Percentiles rank a stretch among this genome's conserved stretches.
Evolutionary conservation across 2,888 invertebrate species (phyloP).

Genomic region (Emmelina monodactyla): DNA sequence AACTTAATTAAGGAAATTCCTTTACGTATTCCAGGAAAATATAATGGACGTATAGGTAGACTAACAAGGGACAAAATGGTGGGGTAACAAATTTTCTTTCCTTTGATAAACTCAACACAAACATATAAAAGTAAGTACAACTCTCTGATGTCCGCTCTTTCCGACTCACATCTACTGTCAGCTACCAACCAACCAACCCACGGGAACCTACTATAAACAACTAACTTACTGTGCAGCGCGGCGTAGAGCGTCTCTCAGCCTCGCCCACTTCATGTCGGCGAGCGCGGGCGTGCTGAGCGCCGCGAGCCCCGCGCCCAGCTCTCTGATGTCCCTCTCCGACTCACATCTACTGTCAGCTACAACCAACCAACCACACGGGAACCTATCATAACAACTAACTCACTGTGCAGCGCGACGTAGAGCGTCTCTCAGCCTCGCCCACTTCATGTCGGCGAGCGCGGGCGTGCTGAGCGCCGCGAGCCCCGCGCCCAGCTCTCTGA

Average conservation of each 20-base stretch:
- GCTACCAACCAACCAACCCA: too few relatives aligned
- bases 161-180: constrained; percentile 36
- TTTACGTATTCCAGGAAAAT: too few relatives aligned
- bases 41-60: too few relatives aligned
- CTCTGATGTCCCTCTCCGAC: constrained; percentile 41
- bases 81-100: too few relatives aligned
- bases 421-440: constrained; percentile 26
- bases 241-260: constrained; percentile 26
- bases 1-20: too few relatives aligned
- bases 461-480: constrained; percentile 35
- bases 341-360: constrained; percentile 36
- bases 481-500: constrained; percentile 45
- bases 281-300: constrained; percentile 32
- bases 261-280: constrained; percentile 29
- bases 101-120: too few relatives aligned
- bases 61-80: too few relatives aligned
- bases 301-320: constrained; percentile 41
- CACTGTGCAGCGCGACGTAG: constrained; percentile 40
- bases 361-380: too few relatives aligned
- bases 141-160: constrained; percentile 40
- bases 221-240: constrained; percentile 43
- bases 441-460: constrained; percentile 27
- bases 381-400: too few relatives aligned
- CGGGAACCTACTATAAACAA: too few relatives aligned
- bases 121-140: too few relatives aligned